Evolutionary conservation across 2,113 vertebrate species (phyloP).

Genomic region (Sceloporus tristichus): DNA sequence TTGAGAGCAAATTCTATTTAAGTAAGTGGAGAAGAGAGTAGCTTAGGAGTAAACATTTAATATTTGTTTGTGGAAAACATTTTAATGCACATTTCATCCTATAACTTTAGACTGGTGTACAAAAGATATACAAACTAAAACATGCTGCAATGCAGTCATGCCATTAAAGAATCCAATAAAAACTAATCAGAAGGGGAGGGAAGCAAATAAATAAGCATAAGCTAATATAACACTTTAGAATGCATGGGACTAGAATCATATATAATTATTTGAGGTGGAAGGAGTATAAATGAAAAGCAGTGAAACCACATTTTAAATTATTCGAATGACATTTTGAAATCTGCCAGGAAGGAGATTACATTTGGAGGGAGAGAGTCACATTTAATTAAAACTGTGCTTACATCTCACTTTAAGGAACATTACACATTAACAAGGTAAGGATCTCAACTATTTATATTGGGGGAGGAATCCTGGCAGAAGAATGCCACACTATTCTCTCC

Average conservation of each 20-base stretch:
- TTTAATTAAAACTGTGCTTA: constrained; percentile 35
- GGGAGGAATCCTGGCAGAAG: neutral
- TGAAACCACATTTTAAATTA: constrained; percentile 7
- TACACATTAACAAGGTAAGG: constrained; percentile 14
- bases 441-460: constrained; percentile 14
- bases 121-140: neutral
- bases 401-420: constrained; percentile 23
- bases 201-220: neutral
- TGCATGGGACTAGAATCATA: neutral
- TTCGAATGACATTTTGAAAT: constrained; percentile 9
- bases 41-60: neutral
- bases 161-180: neutral
- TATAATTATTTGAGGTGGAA: constrained; percentile 8
- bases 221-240: neutral
- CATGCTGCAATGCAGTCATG: neutral
- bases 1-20: neutral
- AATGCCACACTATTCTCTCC: neutral
- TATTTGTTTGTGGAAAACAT: neutral
- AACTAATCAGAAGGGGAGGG: neutral
- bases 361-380: neutral
- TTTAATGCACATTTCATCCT: neutral
- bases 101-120: neutral
- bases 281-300: neutral
- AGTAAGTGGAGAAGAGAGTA: neutral
- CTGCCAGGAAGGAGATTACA: constrained; percentile 23